Conservation (phyloP, 2,113 vertebrate genomes). For the Cardinalis cardinalis region DNA sequence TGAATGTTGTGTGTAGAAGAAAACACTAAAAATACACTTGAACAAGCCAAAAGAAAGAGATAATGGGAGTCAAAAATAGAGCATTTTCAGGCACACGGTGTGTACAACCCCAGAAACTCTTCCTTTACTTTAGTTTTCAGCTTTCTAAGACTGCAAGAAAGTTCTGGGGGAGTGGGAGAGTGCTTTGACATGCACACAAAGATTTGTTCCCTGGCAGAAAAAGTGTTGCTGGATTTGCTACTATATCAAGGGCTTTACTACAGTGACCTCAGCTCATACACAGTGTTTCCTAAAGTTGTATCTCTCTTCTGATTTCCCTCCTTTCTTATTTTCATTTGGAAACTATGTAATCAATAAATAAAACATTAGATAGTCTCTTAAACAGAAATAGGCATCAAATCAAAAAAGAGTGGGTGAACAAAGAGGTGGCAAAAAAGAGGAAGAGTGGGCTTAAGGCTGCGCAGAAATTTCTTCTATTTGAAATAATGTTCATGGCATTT, state of each 20-base stretch:
- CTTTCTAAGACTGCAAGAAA: neutral
- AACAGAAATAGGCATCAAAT: neutral
- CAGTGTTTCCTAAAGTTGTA: neutral
- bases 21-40: neutral
- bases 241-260: neutral
- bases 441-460: neutral
- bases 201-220: neutral
- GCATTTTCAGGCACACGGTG: neutral
- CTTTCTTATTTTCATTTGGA: neutral
- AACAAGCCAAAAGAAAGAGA: neutral
- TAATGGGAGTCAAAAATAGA: conserved; percentile 39
- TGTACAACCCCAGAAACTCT: neutral
- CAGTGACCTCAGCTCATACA: neutral
- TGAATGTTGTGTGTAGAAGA: neutral
- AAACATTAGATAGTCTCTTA: neutral
- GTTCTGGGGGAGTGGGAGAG: neutral
- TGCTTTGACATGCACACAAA: neutral
- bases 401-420: neutral
- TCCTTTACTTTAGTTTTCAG: neutral
- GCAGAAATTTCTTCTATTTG: neutral
- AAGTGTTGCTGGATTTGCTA: neutral
- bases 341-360: neutral
- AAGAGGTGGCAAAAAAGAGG: neutral
- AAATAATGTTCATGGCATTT: neutral
- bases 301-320: neutral